Conservation (phyloP, 2,113 vertebrate species). For the Mellivora capensis region DNA sequence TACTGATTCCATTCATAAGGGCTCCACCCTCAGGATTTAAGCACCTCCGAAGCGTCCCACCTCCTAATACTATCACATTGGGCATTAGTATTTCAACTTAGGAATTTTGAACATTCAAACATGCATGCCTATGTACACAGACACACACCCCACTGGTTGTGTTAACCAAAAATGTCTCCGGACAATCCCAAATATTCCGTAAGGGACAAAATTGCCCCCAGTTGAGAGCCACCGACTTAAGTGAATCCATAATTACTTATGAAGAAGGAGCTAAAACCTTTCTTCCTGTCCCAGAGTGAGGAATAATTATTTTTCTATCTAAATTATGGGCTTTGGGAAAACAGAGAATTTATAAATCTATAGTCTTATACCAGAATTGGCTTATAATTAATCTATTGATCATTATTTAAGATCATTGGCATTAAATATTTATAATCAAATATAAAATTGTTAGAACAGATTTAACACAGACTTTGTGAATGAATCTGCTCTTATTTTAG, state of each 20-base stretch:
- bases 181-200: not conserved
- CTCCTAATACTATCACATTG: not conserved
- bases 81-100: not conserved
- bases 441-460: conserved; percentile 20
- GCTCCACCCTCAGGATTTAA: not conserved
- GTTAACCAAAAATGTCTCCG: conserved; percentile 17
- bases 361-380: conserved; percentile 34
- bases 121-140: not conserved
- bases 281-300: not conserved
- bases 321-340: not conserved
- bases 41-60: not conserved
- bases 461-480: conserved; percentile 15
- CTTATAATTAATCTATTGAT: conserved; percentile 24
- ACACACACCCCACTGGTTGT: not conserved
- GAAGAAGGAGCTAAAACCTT: conserved; percentile 33
- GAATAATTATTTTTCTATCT: conserved; percentile 10
- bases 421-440: conserved; percentile 22
- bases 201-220: not conserved
- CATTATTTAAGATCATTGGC: not conserved
- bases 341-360: conserved; percentile 7
- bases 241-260: conserved; percentile 21
- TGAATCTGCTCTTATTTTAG: not conserved
- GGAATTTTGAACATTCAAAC: not conserved
- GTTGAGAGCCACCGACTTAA: not conserved
- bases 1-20: not conserved